These are phyloP conservation scores for Cordilura impudica DNA, from an alignment of 2,888 invertebrate genomes.

Conservation along the genomic window DNA sequence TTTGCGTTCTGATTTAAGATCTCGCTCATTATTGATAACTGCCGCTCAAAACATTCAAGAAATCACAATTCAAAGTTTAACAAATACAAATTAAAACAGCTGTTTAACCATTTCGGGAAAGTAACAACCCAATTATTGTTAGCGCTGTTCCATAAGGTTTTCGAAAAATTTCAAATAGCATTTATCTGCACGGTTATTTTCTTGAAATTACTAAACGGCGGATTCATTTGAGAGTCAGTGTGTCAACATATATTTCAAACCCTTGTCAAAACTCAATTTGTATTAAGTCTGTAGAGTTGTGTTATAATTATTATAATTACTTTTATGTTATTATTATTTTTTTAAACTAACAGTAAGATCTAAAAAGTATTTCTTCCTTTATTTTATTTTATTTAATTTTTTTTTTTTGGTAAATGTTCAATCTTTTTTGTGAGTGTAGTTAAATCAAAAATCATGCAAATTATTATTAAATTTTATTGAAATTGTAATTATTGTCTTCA, in stretches of 20 bases:
- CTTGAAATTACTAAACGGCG: no score
- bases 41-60: no score
- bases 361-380: slow-evolving; percentile 53
- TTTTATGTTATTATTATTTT: slow-evolving; percentile 33
- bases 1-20: no score
- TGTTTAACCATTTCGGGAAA: no score
- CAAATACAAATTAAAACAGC: no score
- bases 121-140: no score
- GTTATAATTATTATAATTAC: no score
- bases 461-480: slow-evolving; percentile 43
- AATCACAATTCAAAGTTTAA: background rate
- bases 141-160: background rate
- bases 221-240: background rate
- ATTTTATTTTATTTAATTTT: no score
- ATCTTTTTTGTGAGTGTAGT: slow-evolving; percentile 52
- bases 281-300: background rate
- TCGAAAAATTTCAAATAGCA: no score
- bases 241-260: background rate
- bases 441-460: slow-evolving; percentile 42
- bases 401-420: slow-evolving; percentile 39
- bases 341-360: slow-evolving; percentile 44
- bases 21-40: no score
- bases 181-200: no score
- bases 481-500: slow-evolving; percentile 59
- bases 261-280: background rate